These are phyloP conservation scores for Acestrorhynchus altus DNA, from an alignment of 2,797 vertebrate species.

Conservation along the genomic window DNA sequence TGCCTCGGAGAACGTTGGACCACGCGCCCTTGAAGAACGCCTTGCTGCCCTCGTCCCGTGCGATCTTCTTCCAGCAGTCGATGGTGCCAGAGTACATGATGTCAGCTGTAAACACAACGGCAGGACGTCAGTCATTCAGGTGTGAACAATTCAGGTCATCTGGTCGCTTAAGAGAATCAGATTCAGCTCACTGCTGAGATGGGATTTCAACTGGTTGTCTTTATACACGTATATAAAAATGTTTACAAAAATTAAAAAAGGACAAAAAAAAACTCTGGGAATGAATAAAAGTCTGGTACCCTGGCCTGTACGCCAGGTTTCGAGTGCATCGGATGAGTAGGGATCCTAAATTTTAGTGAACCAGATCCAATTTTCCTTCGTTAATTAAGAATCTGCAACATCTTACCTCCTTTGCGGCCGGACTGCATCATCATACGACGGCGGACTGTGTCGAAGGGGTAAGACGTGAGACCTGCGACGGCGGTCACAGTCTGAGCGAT, in stretches of 20 bases:
- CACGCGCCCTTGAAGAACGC: slow-evolving; percentile 95
- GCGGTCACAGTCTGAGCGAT: slow-evolving; percentile 90
- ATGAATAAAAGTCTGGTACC: too few relatives aligned
- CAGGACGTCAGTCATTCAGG: neutral
- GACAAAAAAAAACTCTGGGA: too few relatives aligned
- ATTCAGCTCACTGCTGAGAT: too few relatives aligned
- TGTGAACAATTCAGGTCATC: neutral
- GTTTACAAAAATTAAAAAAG: too few relatives aligned
- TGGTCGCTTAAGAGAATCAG: too few relatives aligned
- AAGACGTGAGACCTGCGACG: slow-evolving; percentile 88
- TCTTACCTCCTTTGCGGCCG: slow-evolving; percentile 85
- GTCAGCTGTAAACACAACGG: slow-evolving; percentile 67
- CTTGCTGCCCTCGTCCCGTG: slow-evolving; percentile 86
- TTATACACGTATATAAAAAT: too few relatives aligned
- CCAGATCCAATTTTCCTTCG: neutral
- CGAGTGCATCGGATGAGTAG: too few relatives aligned
- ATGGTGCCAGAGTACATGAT: slow-evolving; percentile 93
- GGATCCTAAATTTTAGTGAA: too few relatives aligned
- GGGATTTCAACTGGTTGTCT: too few relatives aligned
- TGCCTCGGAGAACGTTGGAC: slow-evolving; percentile 94
- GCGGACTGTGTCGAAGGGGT: slow-evolving; percentile 93
- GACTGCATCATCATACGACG: slow-evolving; percentile 98
- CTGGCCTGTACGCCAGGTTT: too few relatives aligned
- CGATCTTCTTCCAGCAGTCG: slow-evolving; percentile 95
- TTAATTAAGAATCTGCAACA: neutral